Conservation (phyloP, 2,888 invertebrate species). For the Bombylius major region DNA sequence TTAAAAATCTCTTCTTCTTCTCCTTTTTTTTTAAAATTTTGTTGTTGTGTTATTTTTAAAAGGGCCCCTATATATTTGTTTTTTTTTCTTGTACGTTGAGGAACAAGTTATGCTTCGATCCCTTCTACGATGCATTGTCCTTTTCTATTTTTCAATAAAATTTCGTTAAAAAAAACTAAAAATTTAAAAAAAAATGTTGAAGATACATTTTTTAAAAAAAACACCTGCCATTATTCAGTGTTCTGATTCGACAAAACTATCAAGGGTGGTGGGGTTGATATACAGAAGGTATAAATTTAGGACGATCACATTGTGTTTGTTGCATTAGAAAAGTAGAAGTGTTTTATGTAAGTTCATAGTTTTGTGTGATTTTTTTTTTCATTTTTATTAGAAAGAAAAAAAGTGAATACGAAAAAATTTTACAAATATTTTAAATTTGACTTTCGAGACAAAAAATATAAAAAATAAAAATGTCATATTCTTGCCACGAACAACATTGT, state of each 20-base stretch:
- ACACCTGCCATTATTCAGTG: conserved; percentile 8
- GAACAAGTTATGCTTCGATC: too few relatives aligned
- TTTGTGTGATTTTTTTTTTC: not conserved
- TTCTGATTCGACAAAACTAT: conserved; percentile 1
- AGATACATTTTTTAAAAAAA: not conserved
- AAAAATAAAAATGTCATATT: not conserved
- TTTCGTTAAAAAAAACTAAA: too few relatives aligned
- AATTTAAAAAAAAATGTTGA: too few relatives aligned
- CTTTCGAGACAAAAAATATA: not conserved
- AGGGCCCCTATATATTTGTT: too few relatives aligned
- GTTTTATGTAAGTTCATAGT: not conserved
- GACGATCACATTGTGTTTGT: not conserved
- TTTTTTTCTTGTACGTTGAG: too few relatives aligned
- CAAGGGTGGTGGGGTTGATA: not conserved
- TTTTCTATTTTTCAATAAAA: too few relatives aligned
- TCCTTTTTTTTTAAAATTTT: not conserved
- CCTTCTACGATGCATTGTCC: too few relatives aligned
- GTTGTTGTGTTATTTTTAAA: too few relatives aligned
- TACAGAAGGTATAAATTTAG: conserved; percentile 2
- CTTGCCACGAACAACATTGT: conserved; percentile 2
- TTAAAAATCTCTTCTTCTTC: conserved; percentile 1
- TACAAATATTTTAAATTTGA: too few relatives aligned
- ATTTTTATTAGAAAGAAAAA: not conserved
- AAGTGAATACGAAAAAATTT: not conserved
- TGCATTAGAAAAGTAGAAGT: conserved; percentile 1